Base-by-base conservation (phyloP, 2,888 invertebrate genomes). In the Allygus modestus region DNA sequence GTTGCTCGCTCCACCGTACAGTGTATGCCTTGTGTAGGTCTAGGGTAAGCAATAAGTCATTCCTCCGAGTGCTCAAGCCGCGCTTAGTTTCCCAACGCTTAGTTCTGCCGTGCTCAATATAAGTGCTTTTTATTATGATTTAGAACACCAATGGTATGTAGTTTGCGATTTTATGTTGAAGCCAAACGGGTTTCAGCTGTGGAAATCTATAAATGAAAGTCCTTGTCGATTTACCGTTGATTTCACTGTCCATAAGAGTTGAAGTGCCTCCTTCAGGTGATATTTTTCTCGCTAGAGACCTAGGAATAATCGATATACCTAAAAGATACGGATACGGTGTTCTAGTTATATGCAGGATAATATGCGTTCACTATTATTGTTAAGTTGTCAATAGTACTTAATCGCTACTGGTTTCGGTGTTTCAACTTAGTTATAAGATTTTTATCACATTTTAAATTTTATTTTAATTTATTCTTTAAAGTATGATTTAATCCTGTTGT, bases 21-120 rank as follows among this genome's bases (percentile, higher is more conserved):
- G 54, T 54, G 20, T 54, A 23, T 77, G 79, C 79, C 79, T 79
- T 79, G 26, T 23, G 37, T 79, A 79, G 54, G n/a, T 54, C 33
- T 79, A 79, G 79, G 54, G 58, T 79, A 79, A 79, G 79, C 79
- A 79, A 79, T 75, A 83, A 83, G 83, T 83, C 73, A 83, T 83
- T 83, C 83, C 83, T 83, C 28, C 37, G 43, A 28, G 58, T 83
- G 83, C 83, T 83, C 83, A 83, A 83, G n/a, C 83, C 54, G 73
- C 28, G 51, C 79, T 77, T 77, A 46, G 43, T 77, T 26, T 46
- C 75, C 28, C 71, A 1, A 23, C 11, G 58, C 51, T 79, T 79
- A 37, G 79, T 79, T 79, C n/a, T 58, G 75, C 75, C 73, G 41
- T 54, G 83, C 83, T 83, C 83, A 83, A 83, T 37, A 17, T 75